Base-by-base conservation (phyloP, 2,888 invertebrate genomes). In the Fissipunctia ypsillon region DNA sequence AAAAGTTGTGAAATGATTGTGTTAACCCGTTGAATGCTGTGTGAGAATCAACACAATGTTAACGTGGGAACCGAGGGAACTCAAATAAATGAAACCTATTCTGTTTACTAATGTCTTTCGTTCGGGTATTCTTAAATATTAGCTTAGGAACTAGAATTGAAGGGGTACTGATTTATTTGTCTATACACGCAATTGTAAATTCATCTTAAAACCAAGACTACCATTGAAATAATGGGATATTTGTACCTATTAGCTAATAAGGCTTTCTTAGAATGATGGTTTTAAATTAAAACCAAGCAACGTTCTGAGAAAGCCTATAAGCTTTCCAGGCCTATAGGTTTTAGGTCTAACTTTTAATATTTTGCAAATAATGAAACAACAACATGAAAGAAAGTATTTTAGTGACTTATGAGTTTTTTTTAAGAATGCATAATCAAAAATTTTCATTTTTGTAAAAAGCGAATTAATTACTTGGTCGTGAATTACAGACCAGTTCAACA, bases 91-190 rank as follows among this genome's bases (percentile, higher is more conserved):
- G 77, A 84, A 79, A 69, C 80, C 81, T 84, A 86, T 85, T 86
- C 70, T 88, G 85, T 88, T 88, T 86, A 84, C 84, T 74, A 68
- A 87, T 78, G 81, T 84, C 83, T 85, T 89, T 89, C 76, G 84
- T 89, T 89, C 73, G 85, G 83, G 81, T 80, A 76, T 76, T 79
- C 84, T 84, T 87, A 78, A 87, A 90, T 90, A 89, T 90, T 89
- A 76, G 86, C 78, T 88, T 90, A 87, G 88, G 87, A 84, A 78
- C 80, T 78, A 78, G 73, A 79, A 85, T 80, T 78, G 73, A 84
- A 73, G 77, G 73, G 79, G 70, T 81, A 83, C 50, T 76, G 56
- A 74, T 73, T 68, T 78, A 63, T 76, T 63, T 78, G 41, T 28
- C 38, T 61, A 22, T 35, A 35, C 14, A 54, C 35, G 14, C 25